A percentile compares a stretch with the other conserved stretches of the same genome.
These are phyloP conservation scores for Leptinotarsa tumamoca DNA, from an alignment of 2,888 invertebrate genomes.

Conservation along the genomic window DNA sequence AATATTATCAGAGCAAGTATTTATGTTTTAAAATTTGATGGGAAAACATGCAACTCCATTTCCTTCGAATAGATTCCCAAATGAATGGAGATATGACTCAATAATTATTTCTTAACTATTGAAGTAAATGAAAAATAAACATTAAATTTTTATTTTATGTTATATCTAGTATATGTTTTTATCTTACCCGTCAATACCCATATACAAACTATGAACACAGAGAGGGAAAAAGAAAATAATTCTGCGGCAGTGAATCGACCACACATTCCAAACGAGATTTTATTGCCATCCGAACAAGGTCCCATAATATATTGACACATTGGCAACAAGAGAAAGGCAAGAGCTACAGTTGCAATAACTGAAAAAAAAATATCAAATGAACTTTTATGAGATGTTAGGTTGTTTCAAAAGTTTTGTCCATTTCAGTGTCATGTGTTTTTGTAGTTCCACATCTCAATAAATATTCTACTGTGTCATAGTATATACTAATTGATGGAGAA, in stretches of 20 bases:
- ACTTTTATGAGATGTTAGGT: too few relatives aligned
- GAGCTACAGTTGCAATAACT: slow-evolving; percentile 96
- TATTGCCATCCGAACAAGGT: slow-evolving; percentile 85
- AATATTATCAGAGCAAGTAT: too few relatives aligned
- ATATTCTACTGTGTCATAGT: too few relatives aligned
- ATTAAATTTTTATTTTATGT: neutral
- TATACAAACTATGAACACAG: slow-evolving; percentile 93
- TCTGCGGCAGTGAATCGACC: slow-evolving; percentile 96
- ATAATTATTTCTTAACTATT: too few relatives aligned
- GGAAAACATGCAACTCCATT: too few relatives aligned
- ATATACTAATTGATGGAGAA: too few relatives aligned
- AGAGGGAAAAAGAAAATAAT: slow-evolving; percentile 90
- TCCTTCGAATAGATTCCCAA: too few relatives aligned
- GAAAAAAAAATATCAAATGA: slow-evolving; percentile 44
- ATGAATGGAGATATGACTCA: too few relatives aligned
- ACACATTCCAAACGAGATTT: slow-evolving; percentile 90
- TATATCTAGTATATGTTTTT: neutral
- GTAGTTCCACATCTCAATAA: too few relatives aligned
- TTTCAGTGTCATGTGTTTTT: too few relatives aligned
- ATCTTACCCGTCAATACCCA: slow-evolving; percentile 89
- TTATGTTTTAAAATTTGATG: too few relatives aligned
- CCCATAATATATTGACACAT: slow-evolving; percentile 96
- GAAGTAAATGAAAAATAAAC: neutral
- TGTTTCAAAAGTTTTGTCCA: too few relatives aligned
- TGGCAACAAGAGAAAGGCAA: slow-evolving; percentile 94